A percentile compares a stretch with the other conserved stretches of the same genome.
Evolutionary conservation across 2,113 vertebrate genomes (phyloP).

Genomic region (Elanus axillaris): DNA sequence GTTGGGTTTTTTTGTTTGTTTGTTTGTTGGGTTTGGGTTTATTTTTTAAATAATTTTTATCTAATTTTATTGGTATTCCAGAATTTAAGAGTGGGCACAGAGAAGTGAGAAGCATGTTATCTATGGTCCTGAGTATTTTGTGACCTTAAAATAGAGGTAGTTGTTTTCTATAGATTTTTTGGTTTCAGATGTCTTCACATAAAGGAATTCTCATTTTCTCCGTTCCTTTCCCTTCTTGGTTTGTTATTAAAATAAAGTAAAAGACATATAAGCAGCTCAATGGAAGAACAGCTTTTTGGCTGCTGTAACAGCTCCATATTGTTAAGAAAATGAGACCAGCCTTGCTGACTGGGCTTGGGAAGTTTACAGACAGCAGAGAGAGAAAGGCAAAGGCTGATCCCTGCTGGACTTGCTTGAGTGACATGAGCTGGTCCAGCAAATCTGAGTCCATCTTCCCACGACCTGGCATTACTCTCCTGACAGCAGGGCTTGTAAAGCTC

Average conservation of each 20-base stretch:
- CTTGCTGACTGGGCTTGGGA: not conserved
- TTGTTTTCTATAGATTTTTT: not conserved
- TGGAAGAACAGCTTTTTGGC: not conserved
- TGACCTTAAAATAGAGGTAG: not conserved
- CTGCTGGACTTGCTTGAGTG: not conserved
- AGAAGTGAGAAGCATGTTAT: not conserved
- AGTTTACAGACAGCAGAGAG: not conserved
- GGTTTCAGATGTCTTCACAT: not conserved
- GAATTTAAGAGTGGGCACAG: not conserved
- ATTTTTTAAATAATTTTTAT: not conserved
- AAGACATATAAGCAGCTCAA: not conserved
- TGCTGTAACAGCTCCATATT: not conserved
- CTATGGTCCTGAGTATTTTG: not conserved
- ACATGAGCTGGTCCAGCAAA: not conserved
- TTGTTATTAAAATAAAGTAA: not conserved
- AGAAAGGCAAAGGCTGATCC: not conserved
- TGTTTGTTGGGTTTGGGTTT: no score
- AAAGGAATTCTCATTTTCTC: not conserved
- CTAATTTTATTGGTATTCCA: not conserved
- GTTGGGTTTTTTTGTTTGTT: fast-evolving
- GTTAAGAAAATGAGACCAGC: not conserved
- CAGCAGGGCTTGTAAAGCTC: not conserved
- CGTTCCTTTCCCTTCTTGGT: not conserved
- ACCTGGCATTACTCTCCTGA: not conserved
- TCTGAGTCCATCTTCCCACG: not conserved